Evolutionary conservation across 2,888 invertebrate genomes (phyloP), one percentile per base, ranked within the genome.

Genomic region (Caenorhabditis uteleia): DNA sequence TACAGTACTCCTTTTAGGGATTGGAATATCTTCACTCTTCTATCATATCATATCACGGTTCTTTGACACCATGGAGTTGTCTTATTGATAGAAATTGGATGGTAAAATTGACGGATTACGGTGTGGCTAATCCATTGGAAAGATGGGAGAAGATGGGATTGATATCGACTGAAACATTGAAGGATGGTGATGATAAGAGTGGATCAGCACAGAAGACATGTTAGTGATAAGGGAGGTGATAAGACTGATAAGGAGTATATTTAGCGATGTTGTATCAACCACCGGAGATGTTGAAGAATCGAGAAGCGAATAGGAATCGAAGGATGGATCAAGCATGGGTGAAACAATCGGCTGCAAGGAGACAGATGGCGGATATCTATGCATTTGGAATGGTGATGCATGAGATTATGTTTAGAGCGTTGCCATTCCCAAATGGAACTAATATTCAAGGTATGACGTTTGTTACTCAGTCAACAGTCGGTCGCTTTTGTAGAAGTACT

Each of bases 1-100:
- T 95, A 88, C 91, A 95, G 85, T 18, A 73, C n/a, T n/a, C n/a
- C n/a, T n/a, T n/a, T n/a, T n/a, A n/a, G 69, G 79, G 79, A 5
- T 53, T 79, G 25, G 79, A 79, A 49, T 79, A 79, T 50, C 59
- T 79, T 12, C 79, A 79, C 51, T 61, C 70, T 6, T 75, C 75
- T 0, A 50, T 59, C 10, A 79, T 79, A 34, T 77, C 77, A 6
- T 79, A 79, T 47, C 79, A 79, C 42, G 79, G 79, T 1, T 77
- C 75, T 0, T 55, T 81, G 21, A 75, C 79, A 18, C 78, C 80
- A 2, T 81, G 80, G 81, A 53, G 76, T 0, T 81, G 81, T 42
- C 67, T 81, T 8, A 80, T 81, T 53, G 81, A 81, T 56, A 62
- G 81, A 16, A 79, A 79, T 44, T 81, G 81, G 81, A 81, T 79